Conservation (phyloP, 2,888 invertebrate genomes). For the Pseudolycoriella hygida region DNA sequence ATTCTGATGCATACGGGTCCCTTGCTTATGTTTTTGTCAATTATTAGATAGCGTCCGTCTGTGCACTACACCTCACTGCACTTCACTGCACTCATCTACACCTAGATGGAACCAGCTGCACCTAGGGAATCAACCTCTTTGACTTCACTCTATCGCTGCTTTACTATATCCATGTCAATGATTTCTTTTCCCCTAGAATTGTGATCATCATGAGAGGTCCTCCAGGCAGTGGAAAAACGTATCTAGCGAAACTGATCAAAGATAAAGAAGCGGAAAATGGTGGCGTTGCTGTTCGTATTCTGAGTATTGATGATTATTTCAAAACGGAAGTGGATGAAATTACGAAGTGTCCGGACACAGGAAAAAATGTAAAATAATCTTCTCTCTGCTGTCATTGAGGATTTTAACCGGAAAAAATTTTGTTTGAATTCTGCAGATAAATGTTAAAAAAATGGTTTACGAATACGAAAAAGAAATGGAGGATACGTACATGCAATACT, state of each 20-base stretch:
- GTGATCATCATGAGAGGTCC: constrained; percentile 82
- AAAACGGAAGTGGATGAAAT: constrained; percentile 67
- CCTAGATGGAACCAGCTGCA: no score
- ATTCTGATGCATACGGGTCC: no score
- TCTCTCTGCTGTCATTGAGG: neutral
- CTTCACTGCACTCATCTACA: no score
- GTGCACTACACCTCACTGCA: no score
- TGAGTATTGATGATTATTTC: constrained; percentile 92
- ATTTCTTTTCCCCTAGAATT: constrained; percentile 31
- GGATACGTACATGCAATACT: constrained; percentile 57
- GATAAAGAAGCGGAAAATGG: constrained; percentile 66
- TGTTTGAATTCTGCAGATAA: constrained; percentile 22
- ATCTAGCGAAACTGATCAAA: constrained; percentile 74
- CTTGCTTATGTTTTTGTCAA: no score
- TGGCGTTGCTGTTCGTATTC: constrained; percentile 64
- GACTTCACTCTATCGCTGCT: no score
- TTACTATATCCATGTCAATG: no score
- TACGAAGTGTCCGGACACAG: constrained; percentile 14
- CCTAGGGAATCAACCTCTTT: no score
- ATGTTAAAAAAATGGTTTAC: constrained; percentile 33
- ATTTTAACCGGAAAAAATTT: constrained; percentile 3
- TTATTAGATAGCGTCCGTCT: neutral
- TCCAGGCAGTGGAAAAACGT: constrained; percentile 90
- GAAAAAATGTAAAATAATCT: constrained; percentile 35
- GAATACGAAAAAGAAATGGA: constrained; percentile 80